These are phyloP conservation scores for Schrankia costaestrigalis DNA, from an alignment of 2,888 invertebrate genomes.

Conservation along the genomic window DNA sequence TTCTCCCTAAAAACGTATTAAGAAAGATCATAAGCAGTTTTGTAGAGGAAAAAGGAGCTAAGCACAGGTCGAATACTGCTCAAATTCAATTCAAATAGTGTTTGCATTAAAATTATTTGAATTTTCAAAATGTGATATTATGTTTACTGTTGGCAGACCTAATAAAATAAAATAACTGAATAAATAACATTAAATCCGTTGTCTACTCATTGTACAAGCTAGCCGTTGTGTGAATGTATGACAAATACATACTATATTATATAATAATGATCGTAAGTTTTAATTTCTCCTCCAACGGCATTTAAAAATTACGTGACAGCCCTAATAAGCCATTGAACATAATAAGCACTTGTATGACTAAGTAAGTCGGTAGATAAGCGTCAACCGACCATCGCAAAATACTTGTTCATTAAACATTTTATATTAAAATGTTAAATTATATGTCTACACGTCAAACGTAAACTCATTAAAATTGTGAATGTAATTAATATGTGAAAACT, in stretches of 20 bases:
- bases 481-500: constrained; percentile 8
- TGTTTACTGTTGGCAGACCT: too few relatives aligned
- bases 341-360: constrained; percentile 39
- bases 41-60: too few relatives aligned
- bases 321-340: constrained; percentile 15
- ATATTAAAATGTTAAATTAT: constrained; percentile 53
- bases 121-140: too few relatives aligned
- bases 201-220: too few relatives aligned
- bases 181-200: too few relatives aligned
- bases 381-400: constrained; percentile 48
- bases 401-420: constrained; percentile 39
- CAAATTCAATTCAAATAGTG: too few relatives aligned
- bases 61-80: too few relatives aligned
- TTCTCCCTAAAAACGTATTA: too few relatives aligned
- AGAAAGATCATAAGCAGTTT: too few relatives aligned
- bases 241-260: background rate
- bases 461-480: constrained; percentile 30
- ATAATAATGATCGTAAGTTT: background rate
- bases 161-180: too few relatives aligned
- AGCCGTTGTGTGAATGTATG: too few relatives aligned
- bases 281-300: background rate
- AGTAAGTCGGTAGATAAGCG: constrained; percentile 33
- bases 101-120: too few relatives aligned
- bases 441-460: constrained; percentile 39
- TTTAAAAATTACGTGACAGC: constrained; percentile 6